phyloP scores from a whole-genome alignment of 2,113 vertebrate species.

The Papio anubis region DNA sequence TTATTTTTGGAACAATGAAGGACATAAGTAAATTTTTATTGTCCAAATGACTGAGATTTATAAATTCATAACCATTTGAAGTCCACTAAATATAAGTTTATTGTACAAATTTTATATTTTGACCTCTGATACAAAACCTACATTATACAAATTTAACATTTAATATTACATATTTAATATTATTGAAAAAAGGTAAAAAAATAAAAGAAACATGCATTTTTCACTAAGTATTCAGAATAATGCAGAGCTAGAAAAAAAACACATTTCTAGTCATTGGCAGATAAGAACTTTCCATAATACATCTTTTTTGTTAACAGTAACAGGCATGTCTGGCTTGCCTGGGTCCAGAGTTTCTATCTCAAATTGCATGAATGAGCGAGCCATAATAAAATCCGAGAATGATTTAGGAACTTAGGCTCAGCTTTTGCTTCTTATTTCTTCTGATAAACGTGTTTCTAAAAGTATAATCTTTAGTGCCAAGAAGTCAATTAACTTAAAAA shows the following conservation, averaged over 20 bases:
- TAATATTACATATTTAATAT: background rate
- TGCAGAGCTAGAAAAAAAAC: background rate
- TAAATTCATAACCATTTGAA: background rate
- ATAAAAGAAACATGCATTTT: background rate
- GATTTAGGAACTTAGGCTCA: constrained; percentile 13
- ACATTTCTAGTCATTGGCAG: background rate
- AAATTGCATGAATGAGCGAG: background rate
- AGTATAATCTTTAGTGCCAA: constrained; percentile 48
- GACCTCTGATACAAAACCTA: background rate
- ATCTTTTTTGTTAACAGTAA: background rate
- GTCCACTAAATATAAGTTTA: background rate
- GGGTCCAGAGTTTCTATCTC: background rate
- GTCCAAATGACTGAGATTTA: background rate
- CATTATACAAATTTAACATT: background rate
- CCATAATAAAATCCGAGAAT: background rate
- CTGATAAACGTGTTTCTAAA: constrained; percentile 55
- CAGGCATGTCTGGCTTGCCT: background rate
- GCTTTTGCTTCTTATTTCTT: constrained; percentile 55
- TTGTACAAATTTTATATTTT: background rate
- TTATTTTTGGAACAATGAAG: background rate
- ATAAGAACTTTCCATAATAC: background rate
- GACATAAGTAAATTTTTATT: background rate
- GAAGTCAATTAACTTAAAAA: constrained; percentile 67
- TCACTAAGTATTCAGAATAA: background rate
- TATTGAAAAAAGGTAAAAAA: constrained; percentile 22